phyloP scores from a whole-genome alignment of 1,140 invertebrate genomes.

The Lepidurus arcticus region DNA sequence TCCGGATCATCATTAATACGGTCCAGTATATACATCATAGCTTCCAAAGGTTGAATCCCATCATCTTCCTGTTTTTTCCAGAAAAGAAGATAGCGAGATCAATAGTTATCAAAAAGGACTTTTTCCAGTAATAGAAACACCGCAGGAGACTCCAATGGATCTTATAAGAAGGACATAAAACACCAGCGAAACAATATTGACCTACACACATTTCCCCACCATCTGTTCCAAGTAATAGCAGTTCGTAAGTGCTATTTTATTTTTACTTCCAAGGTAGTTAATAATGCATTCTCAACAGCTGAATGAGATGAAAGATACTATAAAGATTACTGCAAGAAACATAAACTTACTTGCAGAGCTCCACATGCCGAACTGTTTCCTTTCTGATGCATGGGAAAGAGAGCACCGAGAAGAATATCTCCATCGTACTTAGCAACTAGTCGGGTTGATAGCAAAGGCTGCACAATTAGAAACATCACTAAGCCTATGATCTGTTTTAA shows the following conservation, averaged over 20 bases:
- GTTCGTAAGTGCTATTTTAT: not conserved
- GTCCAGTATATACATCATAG: slow-evolving; percentile 51
- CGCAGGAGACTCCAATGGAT: slow-evolving; percentile 20
- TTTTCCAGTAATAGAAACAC: not conserved
- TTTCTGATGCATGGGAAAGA: slow-evolving; percentile 53
- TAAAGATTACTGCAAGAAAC: not conserved
- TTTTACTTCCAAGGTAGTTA: not conserved
- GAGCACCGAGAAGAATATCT: slow-evolving; percentile 51
- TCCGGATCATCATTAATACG: slow-evolving; percentile 49
- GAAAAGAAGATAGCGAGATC: slow-evolving; percentile 11
- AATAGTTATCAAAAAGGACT: not conserved
- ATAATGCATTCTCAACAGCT: not conserved
- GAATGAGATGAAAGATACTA: not conserved
- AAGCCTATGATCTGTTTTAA: not conserved
- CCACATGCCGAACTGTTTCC: slow-evolving; percentile 46
- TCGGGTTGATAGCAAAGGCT: not conserved
- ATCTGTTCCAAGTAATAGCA: not conserved
- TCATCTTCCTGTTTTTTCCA: slow-evolving; percentile 45
- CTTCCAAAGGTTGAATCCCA: slow-evolving; percentile 54
- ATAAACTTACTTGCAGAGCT: slow-evolving; percentile 47
- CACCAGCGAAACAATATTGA: not conserved
- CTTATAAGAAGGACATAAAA: slow-evolving; percentile 21
- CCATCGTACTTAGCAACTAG: slow-evolving; percentile 39
- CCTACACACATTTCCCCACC: not conserved
- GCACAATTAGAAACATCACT: not conserved